Evolutionary conservation across 1,140 invertebrate species (phyloP), one percentile per base, ranked within the genome.

Genomic region (Neotoxoptera formosana): DNA sequence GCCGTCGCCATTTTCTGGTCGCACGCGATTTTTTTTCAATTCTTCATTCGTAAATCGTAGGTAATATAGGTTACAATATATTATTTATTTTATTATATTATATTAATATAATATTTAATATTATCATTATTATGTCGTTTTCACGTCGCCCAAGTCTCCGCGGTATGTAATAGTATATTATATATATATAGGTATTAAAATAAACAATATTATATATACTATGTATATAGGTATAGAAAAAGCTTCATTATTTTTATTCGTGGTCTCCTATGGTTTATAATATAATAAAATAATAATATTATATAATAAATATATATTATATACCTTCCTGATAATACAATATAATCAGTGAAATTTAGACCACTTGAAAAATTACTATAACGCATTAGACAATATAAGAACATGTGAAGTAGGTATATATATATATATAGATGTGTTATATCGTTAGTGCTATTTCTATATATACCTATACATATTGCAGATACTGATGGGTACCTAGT

Each of bases 1-100:
- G n/a, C 60, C 60, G 90, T 45, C 91, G 91, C 91, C 91, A 93
- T 93, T 93, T 93, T 93, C 76, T 92, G 47, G 56, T 51, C 36
- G 3, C n/a, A 1, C 56, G 34, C 47, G 86, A 89, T 53, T 53
- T 83, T 48, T 67, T 67, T 67, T n/a, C 21, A 7, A 56, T n/a
- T 76, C 17, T 76, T 17, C 11, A 14, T n/a, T 76, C 30, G 60
- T 23, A 53, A 14, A 17, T 76, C 30, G 60, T 23, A 53, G 20
- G 0, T 53, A 23, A 9, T 2, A 25, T 60, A 60, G 56, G 23
- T 30, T 60, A 30, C 1, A 30, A 67, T 14, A 9, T 11, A n/a
- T n/a, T n/a, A n/a, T n/a, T n/a, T n/a, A n/a, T n/a, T n/a, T n/a
- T n/a, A n/a, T n/a, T n/a, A n/a, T 60, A 11, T 14, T 60, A 30